Base-by-base conservation (phyloP, 2,888 invertebrate genomes). In the Autographa pulchrina region DNA sequence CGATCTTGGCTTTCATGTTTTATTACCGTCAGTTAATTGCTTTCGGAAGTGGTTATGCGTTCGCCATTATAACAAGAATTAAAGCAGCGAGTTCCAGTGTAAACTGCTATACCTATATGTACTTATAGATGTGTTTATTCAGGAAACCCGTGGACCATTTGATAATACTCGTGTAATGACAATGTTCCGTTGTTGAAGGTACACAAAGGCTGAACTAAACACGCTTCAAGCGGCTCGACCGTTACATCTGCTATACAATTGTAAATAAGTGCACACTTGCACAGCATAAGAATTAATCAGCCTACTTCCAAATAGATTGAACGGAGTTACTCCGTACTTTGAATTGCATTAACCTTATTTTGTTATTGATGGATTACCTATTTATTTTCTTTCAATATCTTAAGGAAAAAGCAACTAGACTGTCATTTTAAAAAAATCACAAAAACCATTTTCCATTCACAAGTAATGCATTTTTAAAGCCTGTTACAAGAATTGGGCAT, bases 101-200 rank as follows among this genome's bases (percentile, higher is more conserved):
- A 35, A 74, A 43, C 63, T 71, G 54, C 38, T 38, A 38, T 38
- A 35, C 35, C 7, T 56, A 69, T 68, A 66, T 64, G 54, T 68
- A 25, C 25, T 3, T 25, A 63, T 62, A 35, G n/a, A 60, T 72
- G n/a, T 35, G 58, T 74, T 74, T 71, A 79, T 73, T 79, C 81
- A 85, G 72, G 83, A 83, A 82, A 79, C 82, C 85, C 86, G 86
- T 85, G 89, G 83, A 86, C 86, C 84, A 88, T 89, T 89, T 90
- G 89, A 89, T 91, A 90, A 87, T 86, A 77, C 25, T 54, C 77
- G 78, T 72, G 84, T 93, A 93, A 93, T 93, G 90, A 91, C 87
- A 87, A 90, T 92, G 90, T 93, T 93, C 93, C 93, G 93, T 92
- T 90, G 86, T 89, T 86, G 87, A 82, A 78, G 90, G 87, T 83